phyloP scores from a whole-genome alignment of 2,113 vertebrate species.

The Chrysochloris asiatica region DNA sequence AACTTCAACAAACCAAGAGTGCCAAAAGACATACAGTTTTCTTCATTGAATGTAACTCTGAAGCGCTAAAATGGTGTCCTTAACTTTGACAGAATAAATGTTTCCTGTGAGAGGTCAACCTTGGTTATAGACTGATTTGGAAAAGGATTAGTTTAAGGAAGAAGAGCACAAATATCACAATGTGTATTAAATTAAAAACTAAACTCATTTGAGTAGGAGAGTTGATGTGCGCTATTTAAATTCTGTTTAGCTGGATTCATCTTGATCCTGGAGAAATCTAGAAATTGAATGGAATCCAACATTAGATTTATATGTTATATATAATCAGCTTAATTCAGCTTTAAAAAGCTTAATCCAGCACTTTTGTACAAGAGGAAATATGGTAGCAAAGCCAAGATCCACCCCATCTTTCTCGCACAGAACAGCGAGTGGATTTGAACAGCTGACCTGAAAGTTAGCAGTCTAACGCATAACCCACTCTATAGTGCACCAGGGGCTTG shows the following conservation, averaged over 20 bases:
- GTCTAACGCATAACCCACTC: no score
- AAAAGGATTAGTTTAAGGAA: neutral
- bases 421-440: no score
- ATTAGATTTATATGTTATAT: neutral
- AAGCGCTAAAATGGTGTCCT: neutral
- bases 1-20: neutral
- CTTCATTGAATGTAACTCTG: neutral
- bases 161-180: neutral
- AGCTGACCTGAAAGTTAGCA: no score
- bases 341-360: neutral
- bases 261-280: neutral
- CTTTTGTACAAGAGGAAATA: neutral
- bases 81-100: neutral
- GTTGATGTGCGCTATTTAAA: neutral
- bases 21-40: neutral
- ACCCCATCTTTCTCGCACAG: no score
- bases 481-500: no score
- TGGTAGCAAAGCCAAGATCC: neutral
- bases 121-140: neutral
- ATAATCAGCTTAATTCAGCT: neutral
- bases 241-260: neutral
- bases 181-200: conserved; percentile 6
- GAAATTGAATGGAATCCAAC: neutral
- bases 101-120: neutral
- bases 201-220: neutral